Conservation (phyloP, 2,888 invertebrate species). For the Eristalinus sepulchralis region DNA sequence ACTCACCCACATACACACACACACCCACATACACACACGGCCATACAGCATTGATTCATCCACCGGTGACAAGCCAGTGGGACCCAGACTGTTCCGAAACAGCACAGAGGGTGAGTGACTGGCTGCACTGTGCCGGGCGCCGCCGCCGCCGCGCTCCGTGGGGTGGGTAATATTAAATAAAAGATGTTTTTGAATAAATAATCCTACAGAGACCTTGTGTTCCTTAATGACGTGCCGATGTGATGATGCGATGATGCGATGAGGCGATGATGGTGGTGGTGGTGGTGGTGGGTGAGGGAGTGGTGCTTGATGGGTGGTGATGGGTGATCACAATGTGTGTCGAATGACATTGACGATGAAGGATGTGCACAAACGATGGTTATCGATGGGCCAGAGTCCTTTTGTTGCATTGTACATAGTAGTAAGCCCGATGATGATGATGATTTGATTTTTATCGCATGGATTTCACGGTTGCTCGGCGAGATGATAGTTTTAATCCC, state of each 20-base stretch:
- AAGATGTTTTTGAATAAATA: conserved; percentile 67
- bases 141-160: background rate
- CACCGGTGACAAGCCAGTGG: conserved; percentile 2
- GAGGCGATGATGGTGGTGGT: conserved; percentile 22
- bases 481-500: background rate
- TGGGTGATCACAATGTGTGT: background rate
- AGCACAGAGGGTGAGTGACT: background rate
- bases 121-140: background rate
- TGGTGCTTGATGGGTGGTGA: background rate
- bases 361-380: conserved; percentile 47
- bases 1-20: background rate
- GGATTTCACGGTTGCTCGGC: conserved; percentile 15
- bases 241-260: conserved; percentile 26
- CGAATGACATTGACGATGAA: conserved; percentile 60
- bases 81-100: background rate
- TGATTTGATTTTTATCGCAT: conserved; percentile 25
- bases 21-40: background rate
- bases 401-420: background rate
- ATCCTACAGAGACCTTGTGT: conserved; percentile 36
- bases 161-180: conserved; percentile 51
- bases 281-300: background rate
- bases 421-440: conserved; percentile 11
- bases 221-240: conserved; percentile 56
- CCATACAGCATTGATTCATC: conserved; percentile 12
- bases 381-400: conserved; percentile 18